Conservation (phyloP, 1,140 invertebrate species). For the Solenopsis invicta region DNA sequence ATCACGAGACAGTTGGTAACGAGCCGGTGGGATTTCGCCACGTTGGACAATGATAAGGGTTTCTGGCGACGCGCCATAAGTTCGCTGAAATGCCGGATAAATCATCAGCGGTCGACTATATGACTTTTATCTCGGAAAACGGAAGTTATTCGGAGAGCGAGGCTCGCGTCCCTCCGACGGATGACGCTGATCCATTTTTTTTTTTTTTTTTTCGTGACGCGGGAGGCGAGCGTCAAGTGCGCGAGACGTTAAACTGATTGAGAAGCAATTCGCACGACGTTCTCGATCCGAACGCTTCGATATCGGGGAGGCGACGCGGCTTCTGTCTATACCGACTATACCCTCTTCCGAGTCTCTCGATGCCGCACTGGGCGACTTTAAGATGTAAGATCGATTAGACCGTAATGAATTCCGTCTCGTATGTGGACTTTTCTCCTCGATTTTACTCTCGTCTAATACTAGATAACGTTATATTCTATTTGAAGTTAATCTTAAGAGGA, state of each 20-base stretch:
- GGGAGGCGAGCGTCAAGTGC: slow-evolving; percentile 13
- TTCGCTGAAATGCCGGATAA: slow-evolving; percentile 20
- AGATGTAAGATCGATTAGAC: slow-evolving; percentile 52
- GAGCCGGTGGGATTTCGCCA: slow-evolving; percentile 16
- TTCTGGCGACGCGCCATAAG: slow-evolving; percentile 33
- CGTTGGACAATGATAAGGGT: slow-evolving; percentile 26
- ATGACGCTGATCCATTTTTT: background rate
- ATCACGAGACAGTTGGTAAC: slow-evolving; percentile 12
- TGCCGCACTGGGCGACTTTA: slow-evolving; percentile 25
- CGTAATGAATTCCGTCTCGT: slow-evolving; percentile 67
- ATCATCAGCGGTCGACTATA: slow-evolving; percentile 51
- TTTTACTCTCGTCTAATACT: slow-evolving; percentile 74
- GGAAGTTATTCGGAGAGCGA: slow-evolving; percentile 16
- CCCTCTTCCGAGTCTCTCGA: slow-evolving; percentile 37
- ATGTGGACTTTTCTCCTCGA: slow-evolving; percentile 71
- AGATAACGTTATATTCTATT: slow-evolving; percentile 58
- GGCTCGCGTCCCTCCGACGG: background rate
- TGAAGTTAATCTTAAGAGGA: slow-evolving; percentile 56
- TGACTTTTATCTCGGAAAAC: slow-evolving; percentile 35
- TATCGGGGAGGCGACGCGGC: background rate
- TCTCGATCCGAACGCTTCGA: slow-evolving; percentile 37
- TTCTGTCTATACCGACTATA: background rate
- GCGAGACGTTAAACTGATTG: slow-evolving; percentile 22
- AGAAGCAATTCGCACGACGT: slow-evolving; percentile 31
- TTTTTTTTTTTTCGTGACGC: background rate